These are phyloP conservation scores for Rhabdophis nuchalis DNA, from an alignment of 2,797 vertebrate genomes.

Conservation along the genomic window DNA sequence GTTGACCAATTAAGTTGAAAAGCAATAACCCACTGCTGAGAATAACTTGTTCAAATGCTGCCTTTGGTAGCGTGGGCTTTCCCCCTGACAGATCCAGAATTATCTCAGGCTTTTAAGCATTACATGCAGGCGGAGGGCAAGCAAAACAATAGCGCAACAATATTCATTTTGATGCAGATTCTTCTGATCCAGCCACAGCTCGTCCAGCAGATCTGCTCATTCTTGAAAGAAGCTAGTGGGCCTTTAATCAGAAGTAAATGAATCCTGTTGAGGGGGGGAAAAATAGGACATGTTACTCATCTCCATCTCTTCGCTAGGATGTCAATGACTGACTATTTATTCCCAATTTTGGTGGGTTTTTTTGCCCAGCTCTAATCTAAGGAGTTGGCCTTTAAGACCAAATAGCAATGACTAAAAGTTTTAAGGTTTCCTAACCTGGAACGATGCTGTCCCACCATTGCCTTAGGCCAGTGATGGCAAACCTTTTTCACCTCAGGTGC, in stretches of 20 bases:
- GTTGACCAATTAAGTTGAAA: neutral
- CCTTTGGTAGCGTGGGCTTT: neutral
- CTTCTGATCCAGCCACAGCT: slow-evolving; percentile 23
- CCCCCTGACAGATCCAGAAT: neutral
- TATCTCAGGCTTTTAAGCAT: slow-evolving; percentile 29
- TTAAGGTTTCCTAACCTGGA: slow-evolving; percentile 57
- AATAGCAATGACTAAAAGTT: neutral
- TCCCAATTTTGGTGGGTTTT: neutral
- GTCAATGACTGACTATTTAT: neutral
- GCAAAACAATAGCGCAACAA: slow-evolving; percentile 33
- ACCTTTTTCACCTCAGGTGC: too few relatives aligned
- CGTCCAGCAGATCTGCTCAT: slow-evolving; percentile 48
- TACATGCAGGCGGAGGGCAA: slow-evolving; percentile 14
- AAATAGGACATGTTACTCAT: neutral
- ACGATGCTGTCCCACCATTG: neutral
- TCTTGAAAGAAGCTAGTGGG: slow-evolving; percentile 74
- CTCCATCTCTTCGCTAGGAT: too few relatives aligned
- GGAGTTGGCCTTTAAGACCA: neutral
- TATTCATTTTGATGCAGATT: neutral
- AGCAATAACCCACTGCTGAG: neutral
- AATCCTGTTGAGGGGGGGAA: slow-evolving; percentile 56
- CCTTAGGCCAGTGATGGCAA: neutral
- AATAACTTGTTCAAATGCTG: neutral
- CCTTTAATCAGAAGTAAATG: slow-evolving; percentile 65
- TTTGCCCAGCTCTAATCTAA: neutral